Evolutionary conservation across 2,888 invertebrate species (phyloP), one percentile per base, ranked within the genome.

Genomic region (Monochamus alternatus): DNA sequence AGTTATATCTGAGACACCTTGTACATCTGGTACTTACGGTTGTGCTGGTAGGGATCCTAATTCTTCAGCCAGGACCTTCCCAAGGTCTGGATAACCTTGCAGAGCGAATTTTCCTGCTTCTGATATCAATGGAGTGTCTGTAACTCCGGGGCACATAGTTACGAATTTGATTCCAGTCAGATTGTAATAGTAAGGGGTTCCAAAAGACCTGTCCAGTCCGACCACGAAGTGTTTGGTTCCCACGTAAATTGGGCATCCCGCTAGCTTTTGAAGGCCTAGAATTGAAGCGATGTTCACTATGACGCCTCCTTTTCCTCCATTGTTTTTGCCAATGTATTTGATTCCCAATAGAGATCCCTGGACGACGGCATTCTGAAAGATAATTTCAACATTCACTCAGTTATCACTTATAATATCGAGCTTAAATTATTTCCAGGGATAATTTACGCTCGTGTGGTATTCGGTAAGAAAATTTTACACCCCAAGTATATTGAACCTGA

Each of bases 231-330:
- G 90, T 85, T 93, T 93, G 0, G 93, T 92, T 0, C 92, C 91
- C 32, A 91, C 90, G 84, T 93, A 93, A 51, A 92, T 85, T 0
- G 93, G 93, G 55, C 91, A 86, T 51, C 90, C 91, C 9, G 91
- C 90, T 47, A 91, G 87, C 2, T 91, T 86, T 81, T 90, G 89
- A 72, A 90, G 89, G 2, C 93, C 93, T 73, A 92, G 90, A 59
- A 92, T 91, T 1, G 93, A 93, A 1, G 93, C 91, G 31, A 93
- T 88, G 84, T 94, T 94, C n/a, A 94, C 90, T 67, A 94, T 91
- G 0, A 92, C 91, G 2, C 94, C 94, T 12, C 94, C 94, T 52
- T 88, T 88, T 0, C 92, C 92, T 0, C 91, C 91, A 76, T 90
- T 90, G 80, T 92, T 91, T 76, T 89, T 91, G 43, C 92, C 90